phyloP scores from a whole-genome alignment of 2,113 vertebrate genomes.

The Ceyx melanurus region DNA sequence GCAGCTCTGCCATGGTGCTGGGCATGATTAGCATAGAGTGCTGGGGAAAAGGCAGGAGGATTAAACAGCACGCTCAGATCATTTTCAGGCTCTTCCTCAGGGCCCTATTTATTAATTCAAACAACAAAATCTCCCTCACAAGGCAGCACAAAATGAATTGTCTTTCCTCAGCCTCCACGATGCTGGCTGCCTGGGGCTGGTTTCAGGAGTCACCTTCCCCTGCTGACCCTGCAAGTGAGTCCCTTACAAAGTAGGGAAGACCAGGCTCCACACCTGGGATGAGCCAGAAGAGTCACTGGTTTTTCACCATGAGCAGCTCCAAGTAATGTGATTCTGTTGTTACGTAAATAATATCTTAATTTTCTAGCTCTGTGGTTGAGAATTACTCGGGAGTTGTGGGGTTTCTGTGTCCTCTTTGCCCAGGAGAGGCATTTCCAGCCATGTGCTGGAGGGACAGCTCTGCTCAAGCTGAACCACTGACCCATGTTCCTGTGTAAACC shows the following conservation, averaged over 20 bases:
- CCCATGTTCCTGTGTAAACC: neutral
- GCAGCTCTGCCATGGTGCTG: neutral
- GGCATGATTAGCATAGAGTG: neutral
- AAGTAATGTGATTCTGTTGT: neutral
- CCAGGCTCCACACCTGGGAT: neutral
- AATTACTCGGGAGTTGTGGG: neutral
- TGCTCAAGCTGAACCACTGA: neutral
- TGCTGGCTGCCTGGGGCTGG: neutral
- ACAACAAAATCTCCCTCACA: neutral
- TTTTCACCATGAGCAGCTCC: neutral
- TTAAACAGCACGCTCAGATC: neutral
- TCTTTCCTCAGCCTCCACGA: neutral
- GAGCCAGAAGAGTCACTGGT: neutral
- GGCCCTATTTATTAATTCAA: neutral
- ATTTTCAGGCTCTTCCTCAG: neutral
- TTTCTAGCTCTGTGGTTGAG: neutral
- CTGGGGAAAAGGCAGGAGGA: neutral
- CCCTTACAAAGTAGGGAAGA: neutral
- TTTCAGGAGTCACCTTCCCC: neutral
- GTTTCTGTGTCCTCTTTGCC: neutral
- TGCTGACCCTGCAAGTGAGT: neutral
- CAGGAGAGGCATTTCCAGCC: neutral
- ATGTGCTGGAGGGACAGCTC: neutral
- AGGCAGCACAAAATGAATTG: neutral
- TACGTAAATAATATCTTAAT: neutral